Conservation (phyloP, 2,888 invertebrate genomes). For the Ephialtes manifestator region DNA sequence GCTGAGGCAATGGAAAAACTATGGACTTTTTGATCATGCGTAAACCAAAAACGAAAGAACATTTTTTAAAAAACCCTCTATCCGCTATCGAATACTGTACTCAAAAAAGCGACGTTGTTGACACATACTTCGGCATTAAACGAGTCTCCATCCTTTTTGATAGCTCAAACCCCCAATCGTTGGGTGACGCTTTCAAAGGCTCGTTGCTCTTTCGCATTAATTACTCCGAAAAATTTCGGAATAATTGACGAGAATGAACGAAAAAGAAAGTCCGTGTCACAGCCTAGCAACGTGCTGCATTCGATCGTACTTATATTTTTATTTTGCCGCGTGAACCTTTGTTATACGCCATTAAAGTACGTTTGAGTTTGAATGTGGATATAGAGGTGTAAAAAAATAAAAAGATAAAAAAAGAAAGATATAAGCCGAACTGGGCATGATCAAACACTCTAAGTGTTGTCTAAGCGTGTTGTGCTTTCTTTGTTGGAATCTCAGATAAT, state of each 20-base stretch:
- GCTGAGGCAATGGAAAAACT: constrained; percentile 86
- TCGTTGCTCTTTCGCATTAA: constrained; percentile 39
- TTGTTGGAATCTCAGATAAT: constrained; percentile 86
- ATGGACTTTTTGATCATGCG: constrained; percentile 86
- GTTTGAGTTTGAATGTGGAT: constrained; percentile 63
- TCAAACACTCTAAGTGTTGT: constrained; percentile 86
- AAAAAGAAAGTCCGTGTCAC: constrained; percentile 53
- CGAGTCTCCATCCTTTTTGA: constrained; percentile 10
- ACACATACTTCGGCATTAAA: constrained; percentile 48
- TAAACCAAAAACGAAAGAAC: constrained; percentile 60
- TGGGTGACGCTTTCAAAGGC: constrained; percentile 25
- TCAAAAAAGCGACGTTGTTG: constrained; percentile 27
- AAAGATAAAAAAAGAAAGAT: constrained; percentile 41
- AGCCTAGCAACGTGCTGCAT: constrained; percentile 74
- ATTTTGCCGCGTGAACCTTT: constrained; percentile 59
- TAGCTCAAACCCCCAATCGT: constrained; percentile 2
- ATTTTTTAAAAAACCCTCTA: constrained; percentile 63
- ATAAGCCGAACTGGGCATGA: constrained; percentile 83
- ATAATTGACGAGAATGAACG: constrained; percentile 21
- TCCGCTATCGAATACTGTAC: constrained; percentile 68
- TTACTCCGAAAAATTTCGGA: neutral
- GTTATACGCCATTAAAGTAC: constrained; percentile 60
- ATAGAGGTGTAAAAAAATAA: constrained; percentile 64
- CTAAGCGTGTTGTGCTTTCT: constrained; percentile 86
- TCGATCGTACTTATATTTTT: constrained; percentile 78